Base-by-base conservation (phyloP, 2,113 vertebrate species). In the Ciconia stormi region DNA sequence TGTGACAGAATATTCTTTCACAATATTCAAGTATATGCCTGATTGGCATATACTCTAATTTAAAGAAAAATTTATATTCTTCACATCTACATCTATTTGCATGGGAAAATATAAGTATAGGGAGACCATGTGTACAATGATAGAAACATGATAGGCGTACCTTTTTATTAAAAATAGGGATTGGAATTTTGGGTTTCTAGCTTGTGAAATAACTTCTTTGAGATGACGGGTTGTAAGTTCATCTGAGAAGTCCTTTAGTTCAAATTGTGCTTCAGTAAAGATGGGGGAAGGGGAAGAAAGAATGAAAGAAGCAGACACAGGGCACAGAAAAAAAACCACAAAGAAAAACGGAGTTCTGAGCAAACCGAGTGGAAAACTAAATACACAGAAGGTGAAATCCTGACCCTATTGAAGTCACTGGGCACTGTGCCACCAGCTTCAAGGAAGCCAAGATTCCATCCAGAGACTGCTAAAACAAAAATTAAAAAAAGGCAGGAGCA, bases 341-440 rank as follows among this genome's bases (percentile, higher is more conserved):
- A 74, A 22, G 50, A 55, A 67, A 92, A 81, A 91, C 55, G 21
- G n/a, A 90, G 46, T 46, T 86, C 59, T 88, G 78, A 55, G 47
- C 49, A 94, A 96, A 89, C 44, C 0, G 4, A 78, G 44, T 70
- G 87, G 78, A 94, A 96, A 96, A 74, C n/a, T 74, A 94, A 91
- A 92, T 55, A 81, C 11, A 59, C 5, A 7, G 59, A 90, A 88
- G 11, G 27, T 82, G 66, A 92, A 95, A 88, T 81, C 50, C 59
- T 96, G 86, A 84, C 50, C 42, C 38, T 53, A 23, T 67, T 87
- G 86, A 96, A 92, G 27, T 71, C 47, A 61, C 26, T 72, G 72
- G 72, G 71, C 38, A 22, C 59, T 59, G 59, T 81, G 82, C 38
- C 89, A 56, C 15, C 5, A 10, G 21, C 20, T 83, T 67, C 71